These are phyloP conservation scores for Spheniscus mendiculus DNA, from an alignment of 2,113 vertebrate genomes.

Conservation along the genomic window DNA sequence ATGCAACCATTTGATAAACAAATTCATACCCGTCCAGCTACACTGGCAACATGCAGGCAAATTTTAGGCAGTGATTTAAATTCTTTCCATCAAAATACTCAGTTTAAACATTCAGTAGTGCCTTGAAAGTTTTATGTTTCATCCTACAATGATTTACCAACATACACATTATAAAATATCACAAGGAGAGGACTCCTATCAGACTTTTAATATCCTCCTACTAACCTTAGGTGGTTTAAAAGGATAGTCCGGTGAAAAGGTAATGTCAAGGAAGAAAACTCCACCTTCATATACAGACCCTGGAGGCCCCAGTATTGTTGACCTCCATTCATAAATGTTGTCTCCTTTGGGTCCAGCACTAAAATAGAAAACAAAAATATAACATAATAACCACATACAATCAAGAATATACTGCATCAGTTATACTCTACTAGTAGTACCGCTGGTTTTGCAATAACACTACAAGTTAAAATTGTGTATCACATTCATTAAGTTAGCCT, in stretches of 20 bases:
- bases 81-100: neutral
- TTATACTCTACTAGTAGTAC: neutral
- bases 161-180: neutral
- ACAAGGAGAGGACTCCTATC: neutral
- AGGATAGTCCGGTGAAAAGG: conserved; percentile 98
- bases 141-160: neutral
- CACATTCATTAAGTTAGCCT: neutral
- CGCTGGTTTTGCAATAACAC: neutral
- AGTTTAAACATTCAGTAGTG: neutral
- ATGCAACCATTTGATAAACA: neutral
- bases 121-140: neutral
- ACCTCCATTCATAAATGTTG: conserved; percentile 99
- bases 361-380: conserved; percentile 74
- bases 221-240: conserved; percentile 99
- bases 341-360: conserved; percentile 99
- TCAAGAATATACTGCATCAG: conserved; percentile 6
- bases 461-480: neutral
- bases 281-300: conserved; percentile 98
- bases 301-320: conserved; percentile 96
- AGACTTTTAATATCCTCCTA: conserved; percentile 44
- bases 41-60: neutral
- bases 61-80: neutral
- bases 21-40: neutral
- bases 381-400: conserved; percentile 48
- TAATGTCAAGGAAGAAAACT: conserved; percentile 98